Base-by-base conservation (phyloP, 2,113 vertebrate genomes). In the Brachypodius melanocephalos region DNA sequence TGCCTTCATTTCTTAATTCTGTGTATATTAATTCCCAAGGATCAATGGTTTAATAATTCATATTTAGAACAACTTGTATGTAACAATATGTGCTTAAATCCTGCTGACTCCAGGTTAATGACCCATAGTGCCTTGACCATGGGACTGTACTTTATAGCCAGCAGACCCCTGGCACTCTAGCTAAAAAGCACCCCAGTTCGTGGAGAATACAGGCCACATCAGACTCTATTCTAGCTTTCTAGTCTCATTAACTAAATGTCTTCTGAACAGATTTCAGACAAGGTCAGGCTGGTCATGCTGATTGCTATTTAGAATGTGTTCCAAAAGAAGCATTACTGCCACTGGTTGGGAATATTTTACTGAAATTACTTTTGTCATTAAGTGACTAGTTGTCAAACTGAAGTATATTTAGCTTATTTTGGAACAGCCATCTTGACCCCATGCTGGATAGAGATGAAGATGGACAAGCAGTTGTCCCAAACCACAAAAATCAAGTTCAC, bases 261-360 rank as follows among this genome's bases (percentile, higher is more conserved):
- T 68, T 79, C 49, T 3, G 31, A 94, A 62, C 49, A 90, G 45
- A 57, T 85, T 90, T 91, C 75, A 75, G 77, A 42, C 20, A 94
- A 93, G 63, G 88, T 88, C 78, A 77, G 45, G 31, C 38, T 91
- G 58, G 9, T 36, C 22, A 46, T 79, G 62, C 78, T 88, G 85
- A 57, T 40, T 82, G 75, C 69, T 81, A 2, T 74, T 81, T 78
- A 82, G 61, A 96, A 87, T 71, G 19, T 79, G 54, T 95, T 95
- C 85, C 78, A 88, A 93, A 91, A 89, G 71, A 65, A 93, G 28
- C 48, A 65, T 74, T 93, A 78, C 57, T 94, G 69, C 31, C 45
- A 26, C 57, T 61, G n/a, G 25, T 67, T 89, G 45, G 51, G 52
- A 79, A 77, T 86, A 72, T 72, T 88, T 86, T 67, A 67, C 82